These are phyloP conservation scores for Zygogramma bicolorata DNA, from an alignment of 2,888 invertebrate genomes.

Conservation along the genomic window DNA sequence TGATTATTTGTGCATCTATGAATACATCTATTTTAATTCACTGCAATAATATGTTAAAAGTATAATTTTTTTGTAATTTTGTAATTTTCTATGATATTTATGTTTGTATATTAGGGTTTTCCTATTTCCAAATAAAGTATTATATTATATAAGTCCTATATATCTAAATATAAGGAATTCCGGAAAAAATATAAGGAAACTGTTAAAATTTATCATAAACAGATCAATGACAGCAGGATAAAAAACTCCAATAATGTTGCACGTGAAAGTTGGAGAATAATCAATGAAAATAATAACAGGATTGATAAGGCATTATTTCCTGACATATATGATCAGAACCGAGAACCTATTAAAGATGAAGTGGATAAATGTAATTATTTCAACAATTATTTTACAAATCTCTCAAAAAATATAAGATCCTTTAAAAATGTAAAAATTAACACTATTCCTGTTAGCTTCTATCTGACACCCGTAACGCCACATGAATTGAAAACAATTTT, in stretches of 20 bases:
- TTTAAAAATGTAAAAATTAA: constrained; percentile 9
- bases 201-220: neutral
- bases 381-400: constrained; percentile 6
- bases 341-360: constrained; percentile 1
- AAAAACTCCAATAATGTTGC: constrained; percentile 12
- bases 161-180: constrained; percentile 5
- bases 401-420: constrained; percentile 8
- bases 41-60: too few species aligned
- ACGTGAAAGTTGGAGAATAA: too few species aligned
- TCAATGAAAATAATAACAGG: constrained; percentile 4
- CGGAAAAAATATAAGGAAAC: neutral
- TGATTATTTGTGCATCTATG: too few species aligned
- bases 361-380: constrained; percentile 14
- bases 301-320: neutral
- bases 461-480: constrained; percentile 4
- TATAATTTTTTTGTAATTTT: too few species aligned
- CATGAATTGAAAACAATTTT: constrained; percentile 10
- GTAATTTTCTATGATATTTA: too few species aligned
- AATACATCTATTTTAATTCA: too few species aligned
- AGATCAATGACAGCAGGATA: constrained; percentile 13
- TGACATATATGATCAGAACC: constrained; percentile 1
- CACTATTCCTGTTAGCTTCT: constrained; percentile 4
- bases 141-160: neutral
- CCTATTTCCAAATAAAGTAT: too few species aligned
- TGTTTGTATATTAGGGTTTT: too few species aligned